Conservation (phyloP, 2,113 vertebrate genomes). For the Bucco capensis region DNA sequence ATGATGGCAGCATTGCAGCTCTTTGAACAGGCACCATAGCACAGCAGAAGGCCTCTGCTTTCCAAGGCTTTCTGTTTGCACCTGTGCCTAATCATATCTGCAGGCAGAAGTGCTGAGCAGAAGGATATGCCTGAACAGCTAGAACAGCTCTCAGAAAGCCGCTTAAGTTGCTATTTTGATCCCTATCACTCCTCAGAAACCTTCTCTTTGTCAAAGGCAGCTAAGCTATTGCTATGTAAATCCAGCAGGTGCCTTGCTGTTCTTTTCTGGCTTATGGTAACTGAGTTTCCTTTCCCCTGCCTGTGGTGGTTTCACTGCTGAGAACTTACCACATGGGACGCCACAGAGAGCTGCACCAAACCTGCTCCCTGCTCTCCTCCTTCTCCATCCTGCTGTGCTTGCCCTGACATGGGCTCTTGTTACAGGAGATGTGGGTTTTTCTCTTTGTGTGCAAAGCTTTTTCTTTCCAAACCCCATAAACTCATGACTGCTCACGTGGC, state of each 20-base stretch:
- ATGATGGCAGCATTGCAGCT: fast-evolving
- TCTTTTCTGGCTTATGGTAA: neutral
- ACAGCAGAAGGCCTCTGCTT: neutral
- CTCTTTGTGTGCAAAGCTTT: neutral
- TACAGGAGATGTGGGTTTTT: neutral
- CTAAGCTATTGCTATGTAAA: neutral
- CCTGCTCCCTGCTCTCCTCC: fast-evolving
- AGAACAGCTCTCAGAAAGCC: neutral
- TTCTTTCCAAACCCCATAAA: neutral
- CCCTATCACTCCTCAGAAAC: neutral
- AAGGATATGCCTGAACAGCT: neutral
- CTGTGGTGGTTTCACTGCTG: fast-evolving
- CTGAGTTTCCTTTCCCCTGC: neutral
- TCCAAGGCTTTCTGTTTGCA: neutral
- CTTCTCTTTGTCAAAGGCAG: neutral
- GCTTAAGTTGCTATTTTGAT: neutral
- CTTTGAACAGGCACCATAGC: neutral
- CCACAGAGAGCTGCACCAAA: neutral
- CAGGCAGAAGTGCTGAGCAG: neutral
- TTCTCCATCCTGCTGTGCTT: neutral
- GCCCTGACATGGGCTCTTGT: neutral
- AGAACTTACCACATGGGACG: fast-evolving
- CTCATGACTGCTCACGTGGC: fast-evolving
- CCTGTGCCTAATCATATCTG: neutral
- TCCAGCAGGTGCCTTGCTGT: neutral